Evolutionary conservation across 1,140 invertebrate species (phyloP).

Genomic region (Tenebrio molitor): DNA sequence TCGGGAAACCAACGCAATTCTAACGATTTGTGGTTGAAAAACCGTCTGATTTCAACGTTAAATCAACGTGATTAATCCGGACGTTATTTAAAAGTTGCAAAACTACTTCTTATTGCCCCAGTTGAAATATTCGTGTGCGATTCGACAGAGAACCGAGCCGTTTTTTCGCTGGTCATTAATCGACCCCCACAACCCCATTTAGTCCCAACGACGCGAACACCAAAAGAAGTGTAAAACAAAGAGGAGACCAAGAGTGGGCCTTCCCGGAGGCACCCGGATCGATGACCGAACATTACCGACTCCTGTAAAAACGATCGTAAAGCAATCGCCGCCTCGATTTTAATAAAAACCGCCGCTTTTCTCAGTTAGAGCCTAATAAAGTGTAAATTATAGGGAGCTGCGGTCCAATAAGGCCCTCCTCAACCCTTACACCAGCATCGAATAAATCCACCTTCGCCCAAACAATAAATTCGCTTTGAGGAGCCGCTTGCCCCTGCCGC

Average conservation of each 20-base stretch:
- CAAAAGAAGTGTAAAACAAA: slow-evolving; percentile 17
- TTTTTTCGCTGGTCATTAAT: too few species aligned
- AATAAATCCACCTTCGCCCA: neutral
- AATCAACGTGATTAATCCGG: too few species aligned
- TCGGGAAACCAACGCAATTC: too few species aligned
- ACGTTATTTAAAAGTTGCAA: too few species aligned
- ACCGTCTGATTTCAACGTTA: too few species aligned
- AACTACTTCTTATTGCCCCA: too few species aligned
- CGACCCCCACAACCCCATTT: too few species aligned
- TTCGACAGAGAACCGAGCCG: too few species aligned
- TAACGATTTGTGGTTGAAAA: too few species aligned
- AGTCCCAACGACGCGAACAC: too few species aligned
- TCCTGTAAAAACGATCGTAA: slow-evolving; percentile 2
- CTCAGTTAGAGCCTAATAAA: slow-evolving; percentile 31
- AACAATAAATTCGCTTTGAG: neutral
- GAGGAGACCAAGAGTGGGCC: neutral
- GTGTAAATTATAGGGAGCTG: slow-evolving; percentile 22
- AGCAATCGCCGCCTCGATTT: slow-evolving; percentile 15
- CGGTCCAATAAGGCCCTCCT: slow-evolving; percentile 6
- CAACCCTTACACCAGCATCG: neutral
- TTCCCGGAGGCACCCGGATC: slow-evolving; percentile 5
- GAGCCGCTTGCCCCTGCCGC: neutral
- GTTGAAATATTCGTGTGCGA: too few species aligned
- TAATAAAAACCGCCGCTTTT: slow-evolving; percentile 26
- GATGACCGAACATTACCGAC: slow-evolving; percentile 18